A percentile compares a stretch with the other conserved stretches of the same genome.
phyloP scores from a whole-genome alignment of 1,140 invertebrate genomes.

The Drosophila ananassae region DNA sequence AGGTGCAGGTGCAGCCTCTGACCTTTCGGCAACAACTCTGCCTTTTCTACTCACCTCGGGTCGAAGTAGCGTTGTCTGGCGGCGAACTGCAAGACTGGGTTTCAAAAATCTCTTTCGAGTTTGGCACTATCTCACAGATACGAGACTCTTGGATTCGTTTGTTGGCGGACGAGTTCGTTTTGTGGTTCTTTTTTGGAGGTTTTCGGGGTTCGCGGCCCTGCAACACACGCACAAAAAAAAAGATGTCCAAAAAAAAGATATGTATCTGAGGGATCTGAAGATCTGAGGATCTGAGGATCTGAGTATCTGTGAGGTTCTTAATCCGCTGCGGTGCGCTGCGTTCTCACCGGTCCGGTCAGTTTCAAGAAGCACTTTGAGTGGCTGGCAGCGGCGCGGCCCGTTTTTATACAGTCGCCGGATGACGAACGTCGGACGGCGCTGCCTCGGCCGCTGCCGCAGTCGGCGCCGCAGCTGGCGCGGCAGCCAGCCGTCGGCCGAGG shows the following conservation, averaged over 20 bases:
- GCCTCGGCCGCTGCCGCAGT: constrained; percentile 2
- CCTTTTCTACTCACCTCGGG: constrained; percentile 2
- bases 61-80: background rate
- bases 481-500: background rate
- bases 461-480: background rate
- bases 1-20: background rate
- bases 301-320: constrained; percentile 32
- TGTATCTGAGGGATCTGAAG: background rate
- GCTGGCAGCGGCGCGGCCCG: constrained; percentile 41
- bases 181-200: background rate
- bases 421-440: constrained; percentile 15
- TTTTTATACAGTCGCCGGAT: constrained; percentile 45
- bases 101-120: background rate
- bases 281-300: background rate
- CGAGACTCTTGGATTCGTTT: constrained; percentile 1
- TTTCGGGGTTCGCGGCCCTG: constrained; percentile 19
- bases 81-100: background rate
- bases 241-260: constrained; percentile 17
- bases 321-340: constrained; percentile 37
- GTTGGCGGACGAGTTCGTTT: background rate
- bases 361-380: constrained; percentile 65
- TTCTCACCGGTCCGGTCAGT: constrained; percentile 63
- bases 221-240: constrained; percentile 42
- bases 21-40: background rate
- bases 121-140: constrained; percentile 11